Evolutionary conservation across 2,113 vertebrate species (phyloP).

Genomic region (Sturnira hondurensis): DNA sequence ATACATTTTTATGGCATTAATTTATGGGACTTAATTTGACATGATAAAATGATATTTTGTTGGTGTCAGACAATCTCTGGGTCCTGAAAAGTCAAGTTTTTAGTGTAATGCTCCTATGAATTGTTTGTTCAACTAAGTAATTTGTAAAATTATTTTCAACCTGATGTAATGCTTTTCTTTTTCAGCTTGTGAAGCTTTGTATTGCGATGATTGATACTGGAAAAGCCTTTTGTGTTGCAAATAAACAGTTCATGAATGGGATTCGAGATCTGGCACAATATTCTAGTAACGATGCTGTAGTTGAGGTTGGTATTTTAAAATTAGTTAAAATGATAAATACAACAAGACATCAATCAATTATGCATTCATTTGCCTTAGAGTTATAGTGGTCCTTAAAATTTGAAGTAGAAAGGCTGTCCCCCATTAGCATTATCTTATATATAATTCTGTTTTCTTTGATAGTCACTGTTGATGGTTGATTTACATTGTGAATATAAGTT

Average conservation of each 20-base stretch:
- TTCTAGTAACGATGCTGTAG: slow-evolving; percentile 92
- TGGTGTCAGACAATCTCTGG: neutral
- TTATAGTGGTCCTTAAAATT: neutral
- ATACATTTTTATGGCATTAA: neutral
- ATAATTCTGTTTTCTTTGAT: neutral
- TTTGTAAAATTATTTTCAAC: neutral
- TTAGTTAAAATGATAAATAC: neutral
- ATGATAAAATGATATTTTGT: neutral
- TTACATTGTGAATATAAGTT: neutral
- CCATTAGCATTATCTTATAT: neutral
- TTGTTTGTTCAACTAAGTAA: neutral
- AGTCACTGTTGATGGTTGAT: neutral
- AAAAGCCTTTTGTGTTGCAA: slow-evolving; percentile 95
- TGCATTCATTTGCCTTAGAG: neutral
- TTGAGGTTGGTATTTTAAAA: slow-evolving; percentile 88
- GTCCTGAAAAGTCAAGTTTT: neutral
- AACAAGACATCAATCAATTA: neutral
- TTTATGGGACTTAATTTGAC: neutral
- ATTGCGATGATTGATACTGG: slow-evolving; percentile 98
- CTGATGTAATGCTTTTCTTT: neutral
- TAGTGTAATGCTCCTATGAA: neutral
- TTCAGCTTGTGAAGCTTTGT: slow-evolving; percentile 96
- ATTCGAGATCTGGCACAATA: slow-evolving; percentile 95
- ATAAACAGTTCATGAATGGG: slow-evolving; percentile 97
- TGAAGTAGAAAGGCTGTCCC: neutral